Evolutionary conservation across 1,140 invertebrate genomes (phyloP), one percentile per base, ranked within the genome.

Genomic region (Lepidostoma basale): DNA sequence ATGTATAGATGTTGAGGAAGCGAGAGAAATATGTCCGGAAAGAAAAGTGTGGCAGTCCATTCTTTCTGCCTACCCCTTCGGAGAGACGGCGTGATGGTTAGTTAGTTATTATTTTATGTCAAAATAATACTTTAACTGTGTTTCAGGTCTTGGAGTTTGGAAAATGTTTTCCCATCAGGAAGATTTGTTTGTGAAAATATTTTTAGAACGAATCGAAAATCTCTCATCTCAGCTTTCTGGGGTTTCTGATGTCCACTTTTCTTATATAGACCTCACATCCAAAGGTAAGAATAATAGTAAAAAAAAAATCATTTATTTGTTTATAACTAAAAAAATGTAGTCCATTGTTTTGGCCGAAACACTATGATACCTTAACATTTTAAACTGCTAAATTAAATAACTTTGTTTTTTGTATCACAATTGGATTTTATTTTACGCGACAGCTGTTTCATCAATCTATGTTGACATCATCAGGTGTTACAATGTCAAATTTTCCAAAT

Each of bases 111-210:
- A 12, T 9, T 12, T 9, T n/a, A 5, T 36, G 33, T n/a, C 14
- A 12, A 3, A n/a, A 36, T 36, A 12, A 9, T 1, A 1, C 1
- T 2, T 36, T 36, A 12, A 36, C 5, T 36, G 10, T 42, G 9
- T 54, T 54, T 23, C 59, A 82, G 84, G 84, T 70, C 72, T 85
- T 12, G 83, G 84, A 2, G 84, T 84, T 5, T 85, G 84, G 84
- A 82, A 74, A 69, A 76, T 78, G 66, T 80, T 79, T 0, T 44
- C 54, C 2, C 83, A 84, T 65, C 83, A 85, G 74, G 62, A 74
- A 1, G 77, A 82, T 28, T 75, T 84, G 1, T 85, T 81, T 66
- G 72, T 84, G 10, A 74, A 83, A 6, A 78, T 78, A 25, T 83
- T 83, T 58, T 52, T 79, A n/a, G 77, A 81, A 45, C 62, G 82